Base-by-base conservation (phyloP, 2,888 invertebrate genomes). In the Tetropium fuscum region DNA sequence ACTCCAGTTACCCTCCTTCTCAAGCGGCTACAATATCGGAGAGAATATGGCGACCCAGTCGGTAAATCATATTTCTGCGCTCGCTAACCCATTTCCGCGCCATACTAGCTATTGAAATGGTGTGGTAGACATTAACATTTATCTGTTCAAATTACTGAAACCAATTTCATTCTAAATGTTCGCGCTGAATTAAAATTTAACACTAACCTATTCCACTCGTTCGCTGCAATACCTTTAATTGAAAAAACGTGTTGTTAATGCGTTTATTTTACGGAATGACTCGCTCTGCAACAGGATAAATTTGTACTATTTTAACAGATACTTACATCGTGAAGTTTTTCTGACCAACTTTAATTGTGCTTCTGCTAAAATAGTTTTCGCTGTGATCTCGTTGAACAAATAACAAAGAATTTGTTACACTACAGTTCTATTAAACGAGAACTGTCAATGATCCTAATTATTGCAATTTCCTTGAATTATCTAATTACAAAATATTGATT, bases 11-110 rank as follows among this genome's bases (percentile, higher is more conserved):
- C 63, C 64, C 61, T 61, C 53, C 63, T 68, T 53, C 64, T 64
- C 40, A 22, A 25, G 25, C 51, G 60, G 54, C 64, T 66, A 58
- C 66, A 60, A 72, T 70, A 70, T 70, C 68, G 62, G 63, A 53
- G 70, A 68, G 74, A 74, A 74, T 75, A 75, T 76, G 74, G 73
- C 70, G 70, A 71, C 68, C 65, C 66, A 71, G 73, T 74, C 73
- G 69, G 73, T 77, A 78, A 78, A 78, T 78, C 77, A 78, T 76
- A 77, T 78, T 75, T 77, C 72, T 68, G 68, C 70, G 69, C 71
- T 67, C 71, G 69, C 75, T 73, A 72, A 72, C 74, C 75, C 75
- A 75, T 75, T 76, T 74, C 72, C 70, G 60, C 13, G 40, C 51
- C 25, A 13, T 20, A 51, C 51, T 40, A 47, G 53, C 58, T 34